Base-by-base conservation (phyloP, 1,140 invertebrate species). In the Zelostemma sp. region DNA sequence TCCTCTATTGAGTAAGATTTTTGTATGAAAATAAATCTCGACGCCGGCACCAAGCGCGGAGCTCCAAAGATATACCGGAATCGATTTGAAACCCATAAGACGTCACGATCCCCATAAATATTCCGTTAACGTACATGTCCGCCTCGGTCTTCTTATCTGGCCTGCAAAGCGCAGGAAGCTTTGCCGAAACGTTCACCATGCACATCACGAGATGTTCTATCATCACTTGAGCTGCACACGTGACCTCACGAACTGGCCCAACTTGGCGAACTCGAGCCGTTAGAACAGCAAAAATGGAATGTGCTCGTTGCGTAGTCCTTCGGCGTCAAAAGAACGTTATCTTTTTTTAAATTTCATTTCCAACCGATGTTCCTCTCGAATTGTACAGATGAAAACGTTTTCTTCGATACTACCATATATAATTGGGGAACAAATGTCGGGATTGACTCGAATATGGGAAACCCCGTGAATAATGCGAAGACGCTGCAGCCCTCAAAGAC, bases 71-170 rank as follows among this genome's bases (percentile, higher is more conserved):
- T 18, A 3, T 41, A 25, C 40, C 18, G 51, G 19, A 35, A 41
- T 41, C 41, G 41, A 55, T 55, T 73, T 61, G 59, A 50, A 69
- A 70, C 54, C 63, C 68, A 55, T 25, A 14, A 55, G 46, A 40
- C 48, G 61, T 46, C 15, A 35, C 53, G 12, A n/a, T 31, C 17
- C 38, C 12, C 48, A 71, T 79, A 75, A 76, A 75, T 80, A 80
- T 78, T 78, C 72, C 61, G 41, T n/a, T 40, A 54, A 48, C 75
- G 66, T 73, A 61, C 62, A 41, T 35, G 33, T 70, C 51, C 67
- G 54, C 70, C 73, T 72, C 53, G 55, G 53, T 33, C 38, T 55
- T 41, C 35, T 55, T 53, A 33, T 43, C 38, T 28, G 38, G 38
- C 38, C 57, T 41, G 38, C n/a, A 15, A 31, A 14, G 47, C 33